Evolutionary conservation across 2,888 invertebrate genomes (phyloP), one percentile per base, ranked within the genome.

Genomic region (Agapetus fuscipes): DNA sequence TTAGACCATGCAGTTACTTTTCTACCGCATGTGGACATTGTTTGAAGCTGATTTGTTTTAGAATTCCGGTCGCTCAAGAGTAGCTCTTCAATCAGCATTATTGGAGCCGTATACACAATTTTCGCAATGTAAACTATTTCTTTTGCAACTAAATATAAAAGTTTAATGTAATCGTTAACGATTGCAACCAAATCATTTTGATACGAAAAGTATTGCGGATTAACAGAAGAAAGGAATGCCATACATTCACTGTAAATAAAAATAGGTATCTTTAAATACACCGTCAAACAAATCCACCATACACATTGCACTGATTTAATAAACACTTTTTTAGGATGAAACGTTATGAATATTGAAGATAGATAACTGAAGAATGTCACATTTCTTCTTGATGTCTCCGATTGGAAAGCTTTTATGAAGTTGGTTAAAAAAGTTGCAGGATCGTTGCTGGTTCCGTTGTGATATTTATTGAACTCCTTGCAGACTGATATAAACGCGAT

Each of bases 1-100:
- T 76, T 72, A 0, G 82, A 82, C 83, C 83, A 83, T 1, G 79
- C 74, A 2, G 79, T 74, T 2, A 80, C 77, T 64, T 83, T 83
- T 46, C 83, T 64, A 2, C 83, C 83, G 53, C 80, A 80, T 15
- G 80, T 62, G 0, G 79, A 78, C 10, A 78, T 72, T 1, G 76
- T 77, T 53, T 80, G 79, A 39, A 77, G 52, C 28, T 71, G 57
- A 53, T 75, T 71, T 14, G 69, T 52, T 3, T 57, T 64, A 30
- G 64, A 64, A 2, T 74, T 72, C 29, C 71, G 69, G 43, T 72
- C 66, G 13, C 69, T 66, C 14, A 72, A 59, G 1, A 80, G 64
- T 1, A 80, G 62, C 52, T 82, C 80, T 30, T 72, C 65, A 2
- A 73, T 50, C n/a, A 76, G 59, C 3, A 64, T 61, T 45, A 66